phyloP scores from a whole-genome alignment of 2,888 invertebrate genomes.

The Apotomis capreana region DNA sequence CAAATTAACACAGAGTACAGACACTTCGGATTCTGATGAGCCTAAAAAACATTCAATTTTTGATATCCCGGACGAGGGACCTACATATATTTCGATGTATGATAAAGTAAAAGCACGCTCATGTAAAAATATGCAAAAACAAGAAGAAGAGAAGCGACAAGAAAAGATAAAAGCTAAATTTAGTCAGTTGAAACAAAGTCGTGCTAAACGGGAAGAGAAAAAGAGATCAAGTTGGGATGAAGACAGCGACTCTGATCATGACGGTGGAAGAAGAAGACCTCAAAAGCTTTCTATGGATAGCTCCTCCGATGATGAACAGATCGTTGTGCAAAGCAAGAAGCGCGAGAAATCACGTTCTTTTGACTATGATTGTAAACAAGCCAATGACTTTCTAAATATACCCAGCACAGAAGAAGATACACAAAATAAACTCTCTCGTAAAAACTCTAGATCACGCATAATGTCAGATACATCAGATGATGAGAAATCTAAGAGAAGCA shows the following conservation, averaged over 20 bases:
- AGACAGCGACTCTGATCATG: conserved; percentile 88
- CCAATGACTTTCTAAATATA: conserved; percentile 77
- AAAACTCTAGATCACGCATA: conserved; percentile 88
- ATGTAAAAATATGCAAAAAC: conserved; percentile 96
- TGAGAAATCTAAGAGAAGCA: conserved; percentile 82
- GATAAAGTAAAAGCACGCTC: conserved; percentile 98
- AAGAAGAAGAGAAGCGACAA: conserved; percentile 93
- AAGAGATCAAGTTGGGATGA: conserved; percentile 96
- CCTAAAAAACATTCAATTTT: conserved; percentile 96
- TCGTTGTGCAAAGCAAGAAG: conserved; percentile 71
- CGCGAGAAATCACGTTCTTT: conserved; percentile 77
- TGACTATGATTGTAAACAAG: conserved; percentile 74
- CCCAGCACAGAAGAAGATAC: conserved; percentile 78
- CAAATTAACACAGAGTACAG: conserved; percentile 83
- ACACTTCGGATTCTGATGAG: conserved; percentile 90
- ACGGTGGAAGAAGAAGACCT: conserved; percentile 62
- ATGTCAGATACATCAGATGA: conserved; percentile 92
- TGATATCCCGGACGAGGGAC: conserved; percentile 94
- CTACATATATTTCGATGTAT: conserved; percentile 98
- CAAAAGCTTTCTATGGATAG: conserved; percentile 77
- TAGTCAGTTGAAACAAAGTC: conserved; percentile 92
- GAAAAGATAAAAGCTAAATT: conserved; percentile 95
- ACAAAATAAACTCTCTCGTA: conserved; percentile 84
- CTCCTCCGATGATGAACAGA: conserved; percentile 81
- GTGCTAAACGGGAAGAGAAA: conserved; percentile 94